Evolutionary conservation across 2,113 vertebrate species (phyloP).

Genomic region (Amblyornis subalaris): DNA sequence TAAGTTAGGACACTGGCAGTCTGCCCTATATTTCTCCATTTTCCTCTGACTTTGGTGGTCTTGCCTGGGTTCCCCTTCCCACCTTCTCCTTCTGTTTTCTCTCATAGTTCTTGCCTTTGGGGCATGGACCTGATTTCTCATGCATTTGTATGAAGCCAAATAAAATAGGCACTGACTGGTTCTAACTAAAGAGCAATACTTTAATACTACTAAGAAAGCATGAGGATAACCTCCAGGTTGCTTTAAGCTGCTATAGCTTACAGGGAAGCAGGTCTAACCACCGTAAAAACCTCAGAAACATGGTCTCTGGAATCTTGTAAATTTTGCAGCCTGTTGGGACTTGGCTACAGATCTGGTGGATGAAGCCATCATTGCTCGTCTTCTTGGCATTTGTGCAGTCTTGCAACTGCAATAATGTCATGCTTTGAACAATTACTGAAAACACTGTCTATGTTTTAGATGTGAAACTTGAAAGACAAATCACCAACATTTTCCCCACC

Average conservation of each 20-base stretch:
- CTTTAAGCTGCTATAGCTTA: not conserved
- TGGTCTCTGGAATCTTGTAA: not conserved
- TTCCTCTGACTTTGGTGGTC: not conserved
- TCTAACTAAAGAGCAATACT: not conserved
- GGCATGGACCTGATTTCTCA: not conserved
- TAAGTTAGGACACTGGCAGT: not conserved
- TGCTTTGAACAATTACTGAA: conserved; percentile 5
- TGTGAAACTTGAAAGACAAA: not conserved
- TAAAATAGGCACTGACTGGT: not conserved
- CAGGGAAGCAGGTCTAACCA: not conserved
- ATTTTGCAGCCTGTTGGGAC: not conserved
- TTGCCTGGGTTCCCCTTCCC: not conserved
- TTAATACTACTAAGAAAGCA: not conserved
- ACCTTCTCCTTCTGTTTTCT: not conserved
- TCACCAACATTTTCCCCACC: not conserved
- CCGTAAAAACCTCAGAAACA: not conserved
- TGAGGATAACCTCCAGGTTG: not conserved
- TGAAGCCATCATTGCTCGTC: not conserved
- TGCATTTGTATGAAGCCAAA: not conserved
- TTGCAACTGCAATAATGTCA: not conserved
- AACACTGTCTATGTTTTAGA: not conserved
- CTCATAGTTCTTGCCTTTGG: not conserved
- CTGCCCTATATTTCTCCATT: not conserved
- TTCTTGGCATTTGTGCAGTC: not conserved
- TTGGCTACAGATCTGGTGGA: not conserved